These are phyloP conservation scores for Parauchenoglanis punctatus DNA, from an alignment of 2,797 vertebrate genomes.

Conservation along the genomic window DNA sequence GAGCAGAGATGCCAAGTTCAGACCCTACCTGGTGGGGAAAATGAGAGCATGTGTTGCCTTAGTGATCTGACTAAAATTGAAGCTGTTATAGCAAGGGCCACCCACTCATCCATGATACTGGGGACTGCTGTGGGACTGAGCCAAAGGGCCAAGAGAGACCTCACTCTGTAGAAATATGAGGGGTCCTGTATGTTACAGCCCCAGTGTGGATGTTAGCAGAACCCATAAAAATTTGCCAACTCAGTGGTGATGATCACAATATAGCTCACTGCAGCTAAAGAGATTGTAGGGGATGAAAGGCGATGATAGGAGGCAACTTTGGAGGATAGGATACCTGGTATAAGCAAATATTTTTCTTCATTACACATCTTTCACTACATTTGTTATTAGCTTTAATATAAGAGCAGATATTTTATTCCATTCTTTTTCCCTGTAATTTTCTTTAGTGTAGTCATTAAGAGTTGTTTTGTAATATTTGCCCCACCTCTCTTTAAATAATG, in stretches of 20 bases:
- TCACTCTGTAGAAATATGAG: background rate
- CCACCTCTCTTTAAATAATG: background rate
- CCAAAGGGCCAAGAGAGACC: background rate
- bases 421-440: background rate
- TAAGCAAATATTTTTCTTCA: background rate
- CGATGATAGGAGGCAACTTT: background rate
- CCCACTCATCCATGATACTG: background rate
- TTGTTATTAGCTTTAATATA: background rate
- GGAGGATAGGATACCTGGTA: background rate
- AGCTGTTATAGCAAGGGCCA: background rate
- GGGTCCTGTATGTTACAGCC: background rate
- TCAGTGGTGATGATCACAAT: background rate
- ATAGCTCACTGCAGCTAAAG: background rate
- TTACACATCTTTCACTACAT: background rate
- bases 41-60: background rate
- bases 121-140: background rate
- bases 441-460: background rate
- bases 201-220: background rate
- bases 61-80: background rate
- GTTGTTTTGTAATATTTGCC: background rate
- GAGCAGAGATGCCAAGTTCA: background rate
- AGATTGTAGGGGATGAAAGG: background rate
- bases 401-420: background rate
- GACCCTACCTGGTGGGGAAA: background rate
- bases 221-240: background rate